Conservation (phyloP, 2,113 vertebrate genomes). For the Zosterops japonicus region DNA sequence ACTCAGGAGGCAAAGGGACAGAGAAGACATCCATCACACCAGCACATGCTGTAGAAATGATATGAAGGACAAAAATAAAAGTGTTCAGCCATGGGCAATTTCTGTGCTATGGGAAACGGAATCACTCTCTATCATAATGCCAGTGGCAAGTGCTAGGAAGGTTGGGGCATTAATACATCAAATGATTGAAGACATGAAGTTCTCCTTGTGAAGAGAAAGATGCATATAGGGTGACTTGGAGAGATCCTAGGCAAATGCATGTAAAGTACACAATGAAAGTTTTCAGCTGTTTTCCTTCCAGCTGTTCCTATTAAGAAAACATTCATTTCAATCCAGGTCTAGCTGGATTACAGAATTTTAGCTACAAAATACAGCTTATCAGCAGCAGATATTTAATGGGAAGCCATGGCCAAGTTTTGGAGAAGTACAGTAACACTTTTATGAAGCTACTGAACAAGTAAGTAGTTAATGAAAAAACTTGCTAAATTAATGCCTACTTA, state of each 20-base stretch:
- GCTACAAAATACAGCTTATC: background rate
- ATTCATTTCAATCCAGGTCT: background rate
- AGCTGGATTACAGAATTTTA: background rate
- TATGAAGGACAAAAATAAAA: slow-evolving; percentile 33
- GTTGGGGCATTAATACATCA: background rate
- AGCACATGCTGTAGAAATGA: background rate
- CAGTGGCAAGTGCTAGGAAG: background rate
- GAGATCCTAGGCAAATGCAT: background rate
- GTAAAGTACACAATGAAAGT: background rate
- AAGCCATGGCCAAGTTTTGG: background rate
- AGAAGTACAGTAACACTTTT: background rate
- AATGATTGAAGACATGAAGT: slow-evolving; percentile 15
- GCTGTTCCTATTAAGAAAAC: background rate
- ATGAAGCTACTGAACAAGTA: background rate
- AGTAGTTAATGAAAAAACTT: background rate
- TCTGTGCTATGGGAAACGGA: background rate
- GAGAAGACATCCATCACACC: slow-evolving; percentile 11
- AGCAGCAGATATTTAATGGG: background rate
- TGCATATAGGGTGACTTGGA: background rate
- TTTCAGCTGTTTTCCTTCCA: background rate
- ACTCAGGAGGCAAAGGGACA: background rate
- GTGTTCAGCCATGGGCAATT: background rate
- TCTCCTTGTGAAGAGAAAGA: background rate
- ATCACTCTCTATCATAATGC: background rate
- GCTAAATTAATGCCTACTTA: background rate